Percentiles rank a stretch among this genome's conserved stretches.
Evolutionary conservation across 2,888 invertebrate genomes (phyloP).

Genomic region (Terebella lapidaria): DNA sequence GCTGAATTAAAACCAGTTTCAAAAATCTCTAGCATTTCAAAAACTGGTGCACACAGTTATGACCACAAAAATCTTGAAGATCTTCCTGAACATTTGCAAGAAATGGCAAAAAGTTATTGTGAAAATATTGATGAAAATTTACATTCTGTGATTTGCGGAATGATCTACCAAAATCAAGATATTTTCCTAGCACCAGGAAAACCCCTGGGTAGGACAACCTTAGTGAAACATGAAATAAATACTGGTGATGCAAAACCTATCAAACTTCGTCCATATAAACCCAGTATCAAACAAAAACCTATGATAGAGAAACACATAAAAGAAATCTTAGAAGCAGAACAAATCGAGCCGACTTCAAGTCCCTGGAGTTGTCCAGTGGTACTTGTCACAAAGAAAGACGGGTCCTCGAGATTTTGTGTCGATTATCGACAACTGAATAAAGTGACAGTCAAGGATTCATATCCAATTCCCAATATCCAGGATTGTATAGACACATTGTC

Average conservation of each 20-base stretch:
- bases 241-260: conserved; percentile 1
- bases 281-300: background rate
- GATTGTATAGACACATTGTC: conserved; percentile 21
- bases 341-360: conserved; percentile 6
- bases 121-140: background rate
- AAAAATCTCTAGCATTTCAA: background rate
- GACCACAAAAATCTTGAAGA: background rate
- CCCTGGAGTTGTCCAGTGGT: conserved; percentile 15
- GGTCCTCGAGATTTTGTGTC: conserved; percentile 16
- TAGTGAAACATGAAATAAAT: background rate
- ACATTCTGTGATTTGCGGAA: background rate
- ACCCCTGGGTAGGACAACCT: background rate
- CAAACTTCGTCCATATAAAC: background rate
- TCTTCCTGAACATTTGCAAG: conserved; percentile 1
- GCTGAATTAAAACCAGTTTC: background rate
- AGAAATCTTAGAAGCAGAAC: conserved; percentile 6
- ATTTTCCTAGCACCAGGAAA: background rate
- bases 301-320: background rate
- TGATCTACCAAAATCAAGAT: background rate
- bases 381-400: conserved; percentile 18
- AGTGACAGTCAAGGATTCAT: conserved; percentile 19
- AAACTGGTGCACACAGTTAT: background rate
- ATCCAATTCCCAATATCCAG: conserved; percentile 19
- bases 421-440: conserved; percentile 22
- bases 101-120: background rate